A percentile compares a stretch with the other conserved stretches of the same genome.
These are phyloP conservation scores for Lithophane socia DNA, from an alignment of 2,888 invertebrate species.

Conservation along the genomic window DNA sequence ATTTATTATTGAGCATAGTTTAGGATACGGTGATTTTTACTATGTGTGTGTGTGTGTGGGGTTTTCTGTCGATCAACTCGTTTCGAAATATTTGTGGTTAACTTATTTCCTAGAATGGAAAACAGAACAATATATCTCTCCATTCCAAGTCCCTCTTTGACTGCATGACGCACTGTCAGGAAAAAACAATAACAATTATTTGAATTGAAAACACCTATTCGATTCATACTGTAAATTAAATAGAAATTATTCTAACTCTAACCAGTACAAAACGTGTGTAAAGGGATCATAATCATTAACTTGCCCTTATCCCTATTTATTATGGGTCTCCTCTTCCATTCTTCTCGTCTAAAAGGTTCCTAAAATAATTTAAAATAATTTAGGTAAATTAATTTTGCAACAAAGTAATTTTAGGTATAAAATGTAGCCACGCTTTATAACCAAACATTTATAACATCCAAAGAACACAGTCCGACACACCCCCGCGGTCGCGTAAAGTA, in stretches of 20 bases:
- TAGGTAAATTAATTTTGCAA: neutral
- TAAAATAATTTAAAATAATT: too few relatives aligned
- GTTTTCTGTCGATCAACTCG: neutral
- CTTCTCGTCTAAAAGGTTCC: neutral
- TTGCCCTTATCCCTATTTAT: neutral
- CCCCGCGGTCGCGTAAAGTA: neutral
- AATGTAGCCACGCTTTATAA: neutral
- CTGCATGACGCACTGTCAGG: neutral
- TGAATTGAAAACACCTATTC: neutral
- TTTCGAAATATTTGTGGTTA: neutral
- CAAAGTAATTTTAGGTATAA: neutral
- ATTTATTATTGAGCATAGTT: neutral
- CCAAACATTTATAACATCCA: neutral
- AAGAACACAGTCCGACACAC: neutral
- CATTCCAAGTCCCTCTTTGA: neutral
- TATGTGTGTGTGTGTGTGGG: neutral
- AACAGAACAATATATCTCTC: neutral
- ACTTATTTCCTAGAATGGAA: conserved; percentile 1
- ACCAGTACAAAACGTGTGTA: neutral
- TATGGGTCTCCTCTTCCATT: neutral
- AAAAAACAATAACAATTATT: conserved; percentile 7
- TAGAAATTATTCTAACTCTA: neutral
- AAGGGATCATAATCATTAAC: neutral
- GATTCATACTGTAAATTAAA: neutral
- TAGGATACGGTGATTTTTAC: neutral